Conservation (phyloP, 2,888 invertebrate species). For the Dolichopus griseipennis region DNA sequence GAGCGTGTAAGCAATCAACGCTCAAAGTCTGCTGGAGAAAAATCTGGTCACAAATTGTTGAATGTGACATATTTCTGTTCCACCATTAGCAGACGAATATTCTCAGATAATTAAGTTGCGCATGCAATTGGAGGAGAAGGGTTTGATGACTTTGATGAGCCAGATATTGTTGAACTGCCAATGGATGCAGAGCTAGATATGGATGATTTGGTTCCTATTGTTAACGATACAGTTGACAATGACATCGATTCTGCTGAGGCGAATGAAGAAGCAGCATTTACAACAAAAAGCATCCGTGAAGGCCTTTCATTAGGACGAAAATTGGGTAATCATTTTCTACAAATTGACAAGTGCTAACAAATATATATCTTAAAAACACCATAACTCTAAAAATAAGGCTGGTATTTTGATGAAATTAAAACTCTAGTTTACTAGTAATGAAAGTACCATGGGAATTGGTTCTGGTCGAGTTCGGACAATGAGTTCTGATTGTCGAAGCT, state of each 20-base stretch:
- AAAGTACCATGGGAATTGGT: too few species aligned
- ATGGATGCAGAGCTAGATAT: slow-evolving; percentile 19
- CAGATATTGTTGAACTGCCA: slow-evolving; percentile 19
- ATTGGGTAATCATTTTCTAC: slow-evolving; percentile 17
- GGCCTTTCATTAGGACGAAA: slow-evolving; percentile 17
- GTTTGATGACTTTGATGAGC: slow-evolving; percentile 20
- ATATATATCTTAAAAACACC: too few species aligned
- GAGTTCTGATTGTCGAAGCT: too few species aligned
- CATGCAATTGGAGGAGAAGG: slow-evolving; percentile 22
- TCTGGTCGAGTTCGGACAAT: too few species aligned
- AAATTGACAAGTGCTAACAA: slow-evolving; percentile 15
- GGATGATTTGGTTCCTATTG: slow-evolving; percentile 19
- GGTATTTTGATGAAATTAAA: too few species aligned
- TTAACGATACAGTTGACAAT: slow-evolving; percentile 14
- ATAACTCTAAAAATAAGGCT: too few species aligned
- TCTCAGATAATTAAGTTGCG: slow-evolving; percentile 17
- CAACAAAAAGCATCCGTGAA: slow-evolving; percentile 21
- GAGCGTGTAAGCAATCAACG: slow-evolving; percentile 23
- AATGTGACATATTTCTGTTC: slow-evolving; percentile 8
- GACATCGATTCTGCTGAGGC: slow-evolving; percentile 22
- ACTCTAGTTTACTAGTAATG: too few species aligned
- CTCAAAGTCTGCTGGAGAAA: slow-evolving; percentile 27
- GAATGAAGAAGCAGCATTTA: slow-evolving; percentile 20
- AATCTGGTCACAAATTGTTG: slow-evolving; percentile 24
- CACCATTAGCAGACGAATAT: slow-evolving; percentile 15